Evolutionary conservation across 1,140 invertebrate genomes (phyloP).

Genomic region (Microplitis demolitor): DNA sequence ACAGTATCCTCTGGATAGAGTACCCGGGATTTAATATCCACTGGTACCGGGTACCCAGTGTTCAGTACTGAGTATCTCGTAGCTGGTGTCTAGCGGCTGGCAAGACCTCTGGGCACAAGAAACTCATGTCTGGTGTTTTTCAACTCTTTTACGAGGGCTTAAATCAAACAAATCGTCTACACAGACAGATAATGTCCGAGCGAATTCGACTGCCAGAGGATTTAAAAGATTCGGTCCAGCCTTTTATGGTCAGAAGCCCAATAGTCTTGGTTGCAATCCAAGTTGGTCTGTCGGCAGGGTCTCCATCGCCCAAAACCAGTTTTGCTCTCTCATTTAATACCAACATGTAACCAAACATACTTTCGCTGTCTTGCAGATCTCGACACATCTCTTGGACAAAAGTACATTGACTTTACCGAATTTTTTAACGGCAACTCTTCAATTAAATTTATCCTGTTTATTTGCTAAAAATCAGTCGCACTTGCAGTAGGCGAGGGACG

Average conservation of each 20-base stretch:
- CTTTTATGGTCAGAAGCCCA: conserved; percentile 15
- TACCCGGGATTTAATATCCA: too few species aligned
- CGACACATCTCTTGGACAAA: neutral
- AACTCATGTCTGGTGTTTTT: too few species aligned
- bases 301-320: conserved; percentile 23
- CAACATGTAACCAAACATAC: neutral
- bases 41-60: too few species aligned
- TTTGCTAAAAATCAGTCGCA: neutral
- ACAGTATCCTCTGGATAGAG: too few species aligned
- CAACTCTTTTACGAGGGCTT: neutral
- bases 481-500: too few species aligned
- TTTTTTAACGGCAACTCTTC: neutral
- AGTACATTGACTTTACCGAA: conserved; percentile 19
- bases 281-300: neutral
- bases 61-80: too few species aligned
- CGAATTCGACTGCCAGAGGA: neutral
- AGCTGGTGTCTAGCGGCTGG: too few species aligned
- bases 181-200: neutral
- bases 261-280: too few species aligned
- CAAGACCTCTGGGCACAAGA: too few species aligned
- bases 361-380: conserved; percentile 14
- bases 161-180: neutral
- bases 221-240: conserved; percentile 5
- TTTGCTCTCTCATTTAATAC: neutral
- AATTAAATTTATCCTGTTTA: neutral